phyloP scores from a whole-genome alignment of 2,113 vertebrate species.

The Morone chrysops region DNA sequence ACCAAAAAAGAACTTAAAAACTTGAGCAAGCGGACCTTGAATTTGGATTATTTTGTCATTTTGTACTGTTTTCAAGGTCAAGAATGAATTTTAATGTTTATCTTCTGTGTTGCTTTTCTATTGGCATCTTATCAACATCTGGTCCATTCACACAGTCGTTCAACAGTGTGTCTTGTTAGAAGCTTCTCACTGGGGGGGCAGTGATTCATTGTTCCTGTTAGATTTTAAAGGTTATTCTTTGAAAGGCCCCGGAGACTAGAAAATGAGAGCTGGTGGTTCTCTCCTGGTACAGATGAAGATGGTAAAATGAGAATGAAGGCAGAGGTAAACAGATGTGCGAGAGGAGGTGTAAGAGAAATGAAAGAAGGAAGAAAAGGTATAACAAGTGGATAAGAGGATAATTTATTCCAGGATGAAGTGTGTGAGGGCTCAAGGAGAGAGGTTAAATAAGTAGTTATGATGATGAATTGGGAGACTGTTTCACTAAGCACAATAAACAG shows the following conservation, averaged over 20 bases:
- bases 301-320: no score
- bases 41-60: neutral
- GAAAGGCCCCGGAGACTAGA: constrained; percentile 9
- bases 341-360: no score
- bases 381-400: constrained; percentile 7
- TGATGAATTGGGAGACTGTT: constrained; percentile 9
- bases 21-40: no score
- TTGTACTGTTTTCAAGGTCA: constrained; percentile 5
- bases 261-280: constrained; percentile 4
- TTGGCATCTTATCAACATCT: constrained; percentile 4
- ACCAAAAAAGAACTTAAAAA: no score
- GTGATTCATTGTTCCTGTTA: constrained; percentile 36
- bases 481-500: constrained; percentile 20
- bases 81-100: neutral
- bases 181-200: constrained; percentile 4
- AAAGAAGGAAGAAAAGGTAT: neutral
- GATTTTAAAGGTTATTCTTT: constrained; percentile 39
- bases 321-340: no score
- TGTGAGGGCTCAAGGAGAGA: neutral
- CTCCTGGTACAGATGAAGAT: neutral
- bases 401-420: constrained; percentile 19
- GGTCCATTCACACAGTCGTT: neutral
- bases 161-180: neutral
- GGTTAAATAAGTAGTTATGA: constrained; percentile 34
- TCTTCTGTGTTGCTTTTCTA: neutral